These are phyloP conservation scores for Drosophila mayaguana DNA, from an alignment of 2,888 invertebrate genomes.

Conservation along the genomic window DNA sequence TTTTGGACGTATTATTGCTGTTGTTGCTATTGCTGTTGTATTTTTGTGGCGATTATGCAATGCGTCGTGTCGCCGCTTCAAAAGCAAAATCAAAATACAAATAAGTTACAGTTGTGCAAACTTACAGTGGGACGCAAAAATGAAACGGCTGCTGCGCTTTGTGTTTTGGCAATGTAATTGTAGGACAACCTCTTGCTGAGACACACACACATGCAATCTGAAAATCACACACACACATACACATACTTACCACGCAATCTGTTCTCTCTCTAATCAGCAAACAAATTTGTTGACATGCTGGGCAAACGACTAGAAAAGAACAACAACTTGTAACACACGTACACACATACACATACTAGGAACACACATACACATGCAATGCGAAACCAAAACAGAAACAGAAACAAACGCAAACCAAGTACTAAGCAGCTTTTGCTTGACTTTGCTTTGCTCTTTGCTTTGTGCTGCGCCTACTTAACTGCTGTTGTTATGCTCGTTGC, in stretches of 20 bases:
- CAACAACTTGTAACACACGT: constrained; percentile 6
- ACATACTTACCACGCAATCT: constrained; percentile 33
- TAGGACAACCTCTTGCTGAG: constrained; percentile 10
- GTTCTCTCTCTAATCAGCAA: constrained; percentile 57
- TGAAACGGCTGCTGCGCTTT: constrained; percentile 39
- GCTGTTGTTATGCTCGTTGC: constrained; percentile 19
- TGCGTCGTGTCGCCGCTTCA: constrained; percentile 67
- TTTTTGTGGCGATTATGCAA: constrained; percentile 62
- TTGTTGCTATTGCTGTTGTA: constrained; percentile 38
- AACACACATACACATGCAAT: constrained; percentile 10
- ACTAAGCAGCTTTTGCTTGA: constrained; percentile 44
- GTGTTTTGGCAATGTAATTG: constrained; percentile 46
- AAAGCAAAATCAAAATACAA: constrained; percentile 39
- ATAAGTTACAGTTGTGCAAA: constrained; percentile 56
- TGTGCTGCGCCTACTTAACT: constrained; percentile 47
- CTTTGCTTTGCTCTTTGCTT: constrained; percentile 32
- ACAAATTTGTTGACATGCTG: constrained; percentile 67
- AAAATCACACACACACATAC: constrained; percentile 15
- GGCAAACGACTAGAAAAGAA: constrained; percentile 40
- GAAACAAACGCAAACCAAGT: constrained; percentile 33
- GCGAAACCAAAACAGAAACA: constrained; percentile 32
- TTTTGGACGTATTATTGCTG: constrained; percentile 47
- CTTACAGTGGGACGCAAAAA: constrained; percentile 15
- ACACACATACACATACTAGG: constrained; percentile 3
- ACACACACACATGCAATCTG: constrained; percentile 3